These are phyloP conservation scores for Hippocampus mohnikei DNA, from an alignment of 2,113 vertebrate species.

Conservation along the genomic window DNA sequence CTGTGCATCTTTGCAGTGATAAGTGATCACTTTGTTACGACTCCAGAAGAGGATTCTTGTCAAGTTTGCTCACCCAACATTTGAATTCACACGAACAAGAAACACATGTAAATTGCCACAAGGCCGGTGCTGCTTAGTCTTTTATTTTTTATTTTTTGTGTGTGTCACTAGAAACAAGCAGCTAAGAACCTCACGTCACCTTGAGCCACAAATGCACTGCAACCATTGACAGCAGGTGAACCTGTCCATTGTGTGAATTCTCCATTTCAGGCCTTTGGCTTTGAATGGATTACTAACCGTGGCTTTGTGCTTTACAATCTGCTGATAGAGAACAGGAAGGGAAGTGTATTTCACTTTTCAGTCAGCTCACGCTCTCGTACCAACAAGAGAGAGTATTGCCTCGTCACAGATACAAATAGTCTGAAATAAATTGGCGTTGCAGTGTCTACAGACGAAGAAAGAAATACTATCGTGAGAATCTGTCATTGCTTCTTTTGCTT, in stretches of 20 bases:
- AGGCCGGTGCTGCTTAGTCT: constrained; percentile 18
- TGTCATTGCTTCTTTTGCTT: too few species aligned
- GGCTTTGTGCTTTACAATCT: neutral
- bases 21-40: neutral
- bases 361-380: neutral
- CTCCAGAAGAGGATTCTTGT: neutral
- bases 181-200: neutral
- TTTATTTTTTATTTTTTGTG: constrained; percentile 7
- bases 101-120: constrained; percentile 13
- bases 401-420: neutral
- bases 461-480: too few species aligned
- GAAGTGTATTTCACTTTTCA: neutral
- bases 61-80: constrained; percentile 13
- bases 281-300: neutral
- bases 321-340: neutral
- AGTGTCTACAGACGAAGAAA: neutral
- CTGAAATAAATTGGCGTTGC: neutral
- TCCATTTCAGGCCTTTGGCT: neutral
- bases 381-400: neutral
- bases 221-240: neutral
- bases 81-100: constrained; percentile 16
- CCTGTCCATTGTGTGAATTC: constrained; percentile 2
- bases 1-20: neutral
- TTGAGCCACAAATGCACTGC: neutral
- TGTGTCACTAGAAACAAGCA: constrained; percentile 14